Conservation (phyloP, 2,113 vertebrate species). For the Pachyramphus minor region DNA sequence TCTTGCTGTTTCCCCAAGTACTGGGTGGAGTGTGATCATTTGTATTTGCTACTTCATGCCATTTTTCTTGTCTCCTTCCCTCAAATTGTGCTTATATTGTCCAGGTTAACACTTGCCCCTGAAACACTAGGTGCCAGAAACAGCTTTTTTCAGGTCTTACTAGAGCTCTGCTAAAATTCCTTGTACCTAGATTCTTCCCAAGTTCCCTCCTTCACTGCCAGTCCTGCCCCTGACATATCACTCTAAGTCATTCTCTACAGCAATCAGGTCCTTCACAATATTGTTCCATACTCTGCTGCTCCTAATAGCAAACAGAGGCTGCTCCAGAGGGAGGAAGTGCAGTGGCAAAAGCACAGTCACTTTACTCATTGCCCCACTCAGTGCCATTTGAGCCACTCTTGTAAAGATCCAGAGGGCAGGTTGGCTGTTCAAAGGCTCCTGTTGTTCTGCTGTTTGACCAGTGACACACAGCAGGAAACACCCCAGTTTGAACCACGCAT, state of each 20-base stretch:
- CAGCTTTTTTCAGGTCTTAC: background rate
- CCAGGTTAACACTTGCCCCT: background rate
- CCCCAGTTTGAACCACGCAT: fast-evolving
- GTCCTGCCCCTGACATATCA: background rate
- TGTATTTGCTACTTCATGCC: background rate
- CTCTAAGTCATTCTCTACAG: background rate
- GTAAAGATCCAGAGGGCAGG: background rate
- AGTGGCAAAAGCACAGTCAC: background rate
- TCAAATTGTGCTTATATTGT: background rate
- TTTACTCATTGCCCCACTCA: background rate
- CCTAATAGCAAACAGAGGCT: background rate
- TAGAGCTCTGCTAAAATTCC: background rate
- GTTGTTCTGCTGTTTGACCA: background rate
- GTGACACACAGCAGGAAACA: background rate
- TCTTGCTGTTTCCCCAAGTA: background rate
- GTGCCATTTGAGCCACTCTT: background rate
- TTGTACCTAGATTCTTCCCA: background rate
- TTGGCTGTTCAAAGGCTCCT: background rate
- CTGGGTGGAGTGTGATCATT: background rate
- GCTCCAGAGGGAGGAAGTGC: background rate
- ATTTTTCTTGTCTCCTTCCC: background rate
- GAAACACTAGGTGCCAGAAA: background rate
- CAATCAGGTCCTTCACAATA: background rate
- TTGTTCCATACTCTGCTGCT: background rate
- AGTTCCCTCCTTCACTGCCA: background rate